Conservation (phyloP, 2,113 vertebrate species). For the Syngnathus floridae region DNA sequence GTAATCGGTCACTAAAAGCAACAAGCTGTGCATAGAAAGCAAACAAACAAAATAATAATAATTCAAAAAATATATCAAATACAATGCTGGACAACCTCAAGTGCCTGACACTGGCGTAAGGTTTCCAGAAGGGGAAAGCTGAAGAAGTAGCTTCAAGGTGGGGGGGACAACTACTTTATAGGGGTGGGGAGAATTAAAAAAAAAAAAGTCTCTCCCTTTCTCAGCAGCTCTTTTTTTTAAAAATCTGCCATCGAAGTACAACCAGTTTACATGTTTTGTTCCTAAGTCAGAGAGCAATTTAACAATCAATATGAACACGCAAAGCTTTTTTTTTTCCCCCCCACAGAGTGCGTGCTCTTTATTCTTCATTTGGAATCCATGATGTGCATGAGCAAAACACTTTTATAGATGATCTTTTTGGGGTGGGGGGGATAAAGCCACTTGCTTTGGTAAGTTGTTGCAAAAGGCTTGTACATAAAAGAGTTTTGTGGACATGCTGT, state of each 20-base stretch:
- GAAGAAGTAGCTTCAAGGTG: constrained; percentile 29
- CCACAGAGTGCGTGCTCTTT: constrained; percentile 34
- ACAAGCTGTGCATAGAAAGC: constrained; percentile 34
- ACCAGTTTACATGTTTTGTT: constrained; percentile 54
- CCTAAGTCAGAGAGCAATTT: constrained; percentile 40
- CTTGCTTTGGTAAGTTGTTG: constrained; percentile 49
- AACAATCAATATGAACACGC: constrained; percentile 37
- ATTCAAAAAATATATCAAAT: constrained; percentile 21
- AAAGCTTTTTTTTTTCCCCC: constrained; percentile 24
- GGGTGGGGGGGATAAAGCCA: constrained; percentile 31
- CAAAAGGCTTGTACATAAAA: constrained; percentile 45
- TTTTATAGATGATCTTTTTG: constrained; percentile 47
- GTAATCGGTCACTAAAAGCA: constrained; percentile 63
- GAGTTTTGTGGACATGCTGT: constrained; percentile 22
- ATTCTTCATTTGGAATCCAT: constrained; percentile 40
- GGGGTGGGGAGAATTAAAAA: background rate
- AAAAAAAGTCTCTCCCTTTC: constrained; percentile 33
- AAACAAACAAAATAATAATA: constrained; percentile 19
- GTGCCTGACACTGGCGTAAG: constrained; percentile 67
- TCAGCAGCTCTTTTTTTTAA: constrained; percentile 44
- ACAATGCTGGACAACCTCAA: constrained; percentile 70
- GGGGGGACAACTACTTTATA: background rate
- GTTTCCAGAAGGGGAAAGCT: constrained; percentile 67
- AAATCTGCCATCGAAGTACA: constrained; percentile 54
- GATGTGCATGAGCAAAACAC: constrained; percentile 49